phyloP scores from a whole-genome alignment of 2,888 invertebrate genomes.

The Aquatica leii region DNA sequence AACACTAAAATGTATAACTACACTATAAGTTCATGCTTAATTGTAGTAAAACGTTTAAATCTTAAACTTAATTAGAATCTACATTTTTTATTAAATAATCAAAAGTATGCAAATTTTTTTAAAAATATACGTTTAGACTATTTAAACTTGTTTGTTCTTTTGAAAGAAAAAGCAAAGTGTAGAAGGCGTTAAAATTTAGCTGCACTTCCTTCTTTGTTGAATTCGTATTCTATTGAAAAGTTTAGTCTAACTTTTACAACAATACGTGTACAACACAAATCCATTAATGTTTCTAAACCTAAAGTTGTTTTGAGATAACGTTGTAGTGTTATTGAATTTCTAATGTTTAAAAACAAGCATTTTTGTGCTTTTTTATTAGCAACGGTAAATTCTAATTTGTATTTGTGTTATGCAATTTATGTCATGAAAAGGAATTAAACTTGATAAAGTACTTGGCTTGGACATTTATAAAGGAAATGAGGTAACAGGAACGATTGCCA shows the following conservation, averaged over 20 bases:
- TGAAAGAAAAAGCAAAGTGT: no score
- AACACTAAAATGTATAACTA: slow-evolving; percentile 22
- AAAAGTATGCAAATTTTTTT: no score
- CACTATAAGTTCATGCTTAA: slow-evolving; percentile 8
- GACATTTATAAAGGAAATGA: slow-evolving; percentile 4
- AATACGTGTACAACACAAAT: slow-evolving; percentile 17
- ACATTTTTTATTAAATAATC: no score
- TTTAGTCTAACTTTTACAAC: neutral
- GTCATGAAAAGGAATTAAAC: neutral
- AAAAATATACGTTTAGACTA: no score
- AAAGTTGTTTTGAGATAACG: neutral
- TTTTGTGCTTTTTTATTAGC: neutral
- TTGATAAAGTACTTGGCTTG: slow-evolving; percentile 6
- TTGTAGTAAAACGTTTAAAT: slow-evolving; percentile 7
- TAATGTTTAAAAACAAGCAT: no score
- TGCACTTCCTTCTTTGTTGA: neutral
- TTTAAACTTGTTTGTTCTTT: no score
- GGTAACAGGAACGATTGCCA: slow-evolving; percentile 4
- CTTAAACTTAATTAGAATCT: no score
- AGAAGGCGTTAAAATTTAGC: no score
- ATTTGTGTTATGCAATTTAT: neutral
- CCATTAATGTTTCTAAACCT: slow-evolving; percentile 9
- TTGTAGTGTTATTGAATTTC: neutral
- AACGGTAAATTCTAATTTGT: neutral
- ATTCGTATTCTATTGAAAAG: slow-evolving; percentile 18